Evolutionary conservation across 1,140 invertebrate genomes (phyloP), one percentile per base, ranked within the genome.

Genomic region (Coelopa frigida): DNA sequence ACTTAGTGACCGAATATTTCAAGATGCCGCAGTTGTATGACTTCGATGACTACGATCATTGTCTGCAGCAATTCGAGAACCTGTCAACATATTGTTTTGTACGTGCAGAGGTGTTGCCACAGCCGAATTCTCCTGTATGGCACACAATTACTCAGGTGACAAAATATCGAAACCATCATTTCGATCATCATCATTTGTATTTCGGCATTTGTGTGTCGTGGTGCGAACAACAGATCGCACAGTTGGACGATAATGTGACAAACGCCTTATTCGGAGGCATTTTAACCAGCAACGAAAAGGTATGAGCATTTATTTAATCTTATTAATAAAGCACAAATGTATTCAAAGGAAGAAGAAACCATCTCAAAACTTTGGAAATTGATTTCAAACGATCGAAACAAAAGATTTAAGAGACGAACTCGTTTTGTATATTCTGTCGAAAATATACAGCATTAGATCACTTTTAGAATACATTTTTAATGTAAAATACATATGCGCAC

Each of bases 131-230:
- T 45, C 46, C 62, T 5, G 63, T 73, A 5, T 75, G 74, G 73
- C 42, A 55, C 4, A 67, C 69, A 41, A 73, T 77, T 55, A 46
- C 39, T 11, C 56, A 70, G 50, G 76, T 75, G 43, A 73, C 73
- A 32, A 68, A 57, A 18, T 52, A 73, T 50, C 61, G 59, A 46
- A 55, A 69, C 6, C 75, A 75, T 54, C 75, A 76, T 49, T 77
- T 71, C 24, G 71, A 75, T 42, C 74, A 77, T 57, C 71, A 71
- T 38, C 68, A 72, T 48, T 58, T 77, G 41, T 74, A 76, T 35
- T 68, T 73, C 57, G 76, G 69, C 4, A 56, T 76, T 0, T 78
- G 76, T 53, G 50, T 76, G 4, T 67, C 55, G 22, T 50, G 56
- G 22, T 68, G 65, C 33, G 49, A 57, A 41, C 39, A 45, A 7